Evolutionary conservation across 1,140 invertebrate species (phyloP).

Genomic region (Bombus waltoni): DNA sequence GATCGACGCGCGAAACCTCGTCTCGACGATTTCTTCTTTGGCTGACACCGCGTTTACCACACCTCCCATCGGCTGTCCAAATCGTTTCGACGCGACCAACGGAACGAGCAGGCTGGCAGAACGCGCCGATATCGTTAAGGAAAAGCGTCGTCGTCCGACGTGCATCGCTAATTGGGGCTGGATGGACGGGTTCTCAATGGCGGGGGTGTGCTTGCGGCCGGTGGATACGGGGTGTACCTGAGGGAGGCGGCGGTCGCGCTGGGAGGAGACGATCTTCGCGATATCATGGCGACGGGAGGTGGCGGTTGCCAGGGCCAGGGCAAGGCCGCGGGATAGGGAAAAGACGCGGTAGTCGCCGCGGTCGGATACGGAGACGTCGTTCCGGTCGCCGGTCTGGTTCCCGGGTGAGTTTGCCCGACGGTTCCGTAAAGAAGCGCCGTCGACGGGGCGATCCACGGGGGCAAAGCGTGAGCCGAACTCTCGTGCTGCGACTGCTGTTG

Average conservation of each 20-base stretch:
- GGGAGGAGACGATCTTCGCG: constrained; percentile 78
- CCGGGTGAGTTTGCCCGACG: constrained; percentile 70
- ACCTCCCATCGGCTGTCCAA: not conserved
- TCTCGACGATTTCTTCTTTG: constrained; percentile 20
- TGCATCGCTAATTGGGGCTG: constrained; percentile 77
- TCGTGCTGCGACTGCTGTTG: constrained; percentile 51
- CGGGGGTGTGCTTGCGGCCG: constrained; percentile 74
- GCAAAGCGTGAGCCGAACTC: constrained; percentile 34
- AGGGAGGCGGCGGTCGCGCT: constrained; percentile 65
- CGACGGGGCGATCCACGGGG: constrained; percentile 72
- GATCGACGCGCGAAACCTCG: not conserved
- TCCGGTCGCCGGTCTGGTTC: constrained; percentile 42
- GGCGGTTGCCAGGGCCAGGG: constrained; percentile 80
- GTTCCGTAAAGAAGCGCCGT: constrained; percentile 71
- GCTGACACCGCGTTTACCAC: not conserved
- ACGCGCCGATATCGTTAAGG: constrained; percentile 32
- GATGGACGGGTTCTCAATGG: constrained; percentile 71
- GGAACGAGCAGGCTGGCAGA: constrained; percentile 1
- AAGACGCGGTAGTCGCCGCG: constrained; percentile 63
- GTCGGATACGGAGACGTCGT: constrained; percentile 73
- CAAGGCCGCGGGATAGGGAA: constrained; percentile 75
- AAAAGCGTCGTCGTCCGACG: not conserved
- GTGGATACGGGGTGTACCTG: constrained; percentile 79
- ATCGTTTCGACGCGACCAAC: not conserved
- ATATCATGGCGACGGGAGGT: constrained; percentile 72